A percentile compares a stretch with the other conserved stretches of the same genome.
phyloP scores from a whole-genome alignment of 2,797 vertebrate genomes.

The Cichlasoma orientale region DNA sequence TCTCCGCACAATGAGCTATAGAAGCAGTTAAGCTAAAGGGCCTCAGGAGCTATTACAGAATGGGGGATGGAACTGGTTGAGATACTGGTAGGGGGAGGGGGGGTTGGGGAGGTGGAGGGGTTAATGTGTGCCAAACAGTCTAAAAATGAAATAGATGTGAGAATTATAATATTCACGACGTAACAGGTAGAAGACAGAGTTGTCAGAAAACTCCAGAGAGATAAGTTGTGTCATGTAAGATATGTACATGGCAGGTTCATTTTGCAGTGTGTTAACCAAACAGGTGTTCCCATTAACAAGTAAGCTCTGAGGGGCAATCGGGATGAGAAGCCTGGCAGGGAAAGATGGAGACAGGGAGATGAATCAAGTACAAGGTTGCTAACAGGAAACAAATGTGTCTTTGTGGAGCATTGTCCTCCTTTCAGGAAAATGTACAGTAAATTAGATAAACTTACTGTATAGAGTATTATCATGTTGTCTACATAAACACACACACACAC shows the following conservation, averaged over 20 bases:
- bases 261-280: slow-evolving; percentile 68
- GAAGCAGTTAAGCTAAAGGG: slow-evolving; percentile 71
- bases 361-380: slow-evolving; percentile 41
- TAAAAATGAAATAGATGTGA: slow-evolving; percentile 44
- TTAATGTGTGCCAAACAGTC: slow-evolving; percentile 35
- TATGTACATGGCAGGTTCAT: slow-evolving; percentile 49
- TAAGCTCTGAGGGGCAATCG: slow-evolving; percentile 58
- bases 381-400: slow-evolving; percentile 39
- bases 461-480: slow-evolving; percentile 20
- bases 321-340: slow-evolving; percentile 38
- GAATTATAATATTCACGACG: slow-evolving; percentile 48
- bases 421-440: slow-evolving; percentile 10
- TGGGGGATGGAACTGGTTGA: slow-evolving; percentile 43
- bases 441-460: slow-evolving; percentile 1
- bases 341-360: slow-evolving; percentile 41
- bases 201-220: slow-evolving; percentile 57
- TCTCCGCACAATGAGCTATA: slow-evolving; percentile 74
- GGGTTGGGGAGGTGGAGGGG: neutral
- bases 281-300: slow-evolving; percentile 79
- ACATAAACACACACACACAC: neutral
- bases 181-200: slow-evolving; percentile 44
- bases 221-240: slow-evolving; percentile 37
- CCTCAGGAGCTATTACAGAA: slow-evolving; percentile 61
- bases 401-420: slow-evolving; percentile 22
- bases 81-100: neutral